Conservation (phyloP, 1,140 invertebrate species). For the Apis mellifera region DNA sequence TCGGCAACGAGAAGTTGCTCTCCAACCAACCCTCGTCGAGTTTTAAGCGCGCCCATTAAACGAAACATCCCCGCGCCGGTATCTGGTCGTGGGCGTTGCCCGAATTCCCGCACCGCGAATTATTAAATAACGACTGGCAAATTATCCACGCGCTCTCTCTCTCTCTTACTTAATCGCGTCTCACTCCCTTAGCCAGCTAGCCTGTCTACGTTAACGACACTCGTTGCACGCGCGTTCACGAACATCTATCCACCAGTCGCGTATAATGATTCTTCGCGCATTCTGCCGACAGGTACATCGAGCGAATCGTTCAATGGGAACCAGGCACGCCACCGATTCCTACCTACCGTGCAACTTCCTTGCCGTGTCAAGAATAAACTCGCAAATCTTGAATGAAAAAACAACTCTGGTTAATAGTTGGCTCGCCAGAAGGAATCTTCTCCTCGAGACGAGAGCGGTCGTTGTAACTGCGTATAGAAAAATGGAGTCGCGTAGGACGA, state of each 20-base stretch:
- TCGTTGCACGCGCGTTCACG: background rate
- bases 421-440: no score
- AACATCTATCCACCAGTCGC: background rate
- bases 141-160: constrained; percentile 27
- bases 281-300: background rate
- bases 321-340: constrained; percentile 1
- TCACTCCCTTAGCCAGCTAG: background rate
- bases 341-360: background rate
- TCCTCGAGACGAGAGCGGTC: no score
- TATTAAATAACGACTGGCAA: constrained; percentile 30
- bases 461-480: background rate
- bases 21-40: constrained; percentile 42
- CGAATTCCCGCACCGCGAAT: constrained; percentile 28
- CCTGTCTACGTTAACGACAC: background rate
- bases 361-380: background rate
- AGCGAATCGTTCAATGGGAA: constrained; percentile 1
- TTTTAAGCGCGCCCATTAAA: constrained; percentile 58
- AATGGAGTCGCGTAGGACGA: background rate
- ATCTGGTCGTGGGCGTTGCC: constrained; percentile 9
- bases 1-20: constrained; percentile 41
- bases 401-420: no score
- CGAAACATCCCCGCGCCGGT: constrained; percentile 36
- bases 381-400: background rate
- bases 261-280: no score
- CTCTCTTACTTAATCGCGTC: background rate